Conservation (phyloP, 2,797 vertebrate species). For the Chiloscyllium punctatum region DNA sequence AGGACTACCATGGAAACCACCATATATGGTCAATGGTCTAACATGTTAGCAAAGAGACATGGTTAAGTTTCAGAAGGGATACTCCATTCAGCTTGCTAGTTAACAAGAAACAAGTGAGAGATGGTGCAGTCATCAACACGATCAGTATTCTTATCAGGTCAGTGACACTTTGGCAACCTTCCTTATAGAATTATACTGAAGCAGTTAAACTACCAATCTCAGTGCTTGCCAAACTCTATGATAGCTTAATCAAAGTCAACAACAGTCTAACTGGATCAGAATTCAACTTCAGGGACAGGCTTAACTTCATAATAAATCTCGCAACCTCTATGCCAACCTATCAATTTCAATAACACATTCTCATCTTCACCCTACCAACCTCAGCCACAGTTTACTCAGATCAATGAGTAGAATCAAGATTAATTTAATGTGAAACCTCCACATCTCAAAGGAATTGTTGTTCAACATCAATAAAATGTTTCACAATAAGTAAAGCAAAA, state of each 20-base stretch:
- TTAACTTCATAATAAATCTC: neutral
- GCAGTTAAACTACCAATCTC: neutral
- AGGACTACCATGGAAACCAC: neutral
- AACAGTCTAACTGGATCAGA: neutral
- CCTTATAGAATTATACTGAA: no score
- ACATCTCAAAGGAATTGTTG: neutral
- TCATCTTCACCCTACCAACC: neutral
- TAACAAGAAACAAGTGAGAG: neutral
- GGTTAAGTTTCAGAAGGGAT: neutral
- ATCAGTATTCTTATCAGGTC: neutral
- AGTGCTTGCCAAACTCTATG: neutral
- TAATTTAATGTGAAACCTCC: neutral
- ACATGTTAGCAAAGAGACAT: neutral
- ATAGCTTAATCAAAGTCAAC: neutral
- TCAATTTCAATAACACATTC: neutral
- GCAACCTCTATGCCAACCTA: neutral
- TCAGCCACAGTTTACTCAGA: neutral
- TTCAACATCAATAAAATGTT: no score
- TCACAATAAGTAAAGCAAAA: no score
- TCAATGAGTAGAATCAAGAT: neutral
- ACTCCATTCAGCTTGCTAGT: neutral
- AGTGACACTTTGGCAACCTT: neutral
- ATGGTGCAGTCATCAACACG: neutral
- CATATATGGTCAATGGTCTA: neutral
- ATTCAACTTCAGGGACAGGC: neutral